These are phyloP conservation scores for Pandemis heparana DNA, from an alignment of 2,888 invertebrate species.

Conservation along the genomic window DNA sequence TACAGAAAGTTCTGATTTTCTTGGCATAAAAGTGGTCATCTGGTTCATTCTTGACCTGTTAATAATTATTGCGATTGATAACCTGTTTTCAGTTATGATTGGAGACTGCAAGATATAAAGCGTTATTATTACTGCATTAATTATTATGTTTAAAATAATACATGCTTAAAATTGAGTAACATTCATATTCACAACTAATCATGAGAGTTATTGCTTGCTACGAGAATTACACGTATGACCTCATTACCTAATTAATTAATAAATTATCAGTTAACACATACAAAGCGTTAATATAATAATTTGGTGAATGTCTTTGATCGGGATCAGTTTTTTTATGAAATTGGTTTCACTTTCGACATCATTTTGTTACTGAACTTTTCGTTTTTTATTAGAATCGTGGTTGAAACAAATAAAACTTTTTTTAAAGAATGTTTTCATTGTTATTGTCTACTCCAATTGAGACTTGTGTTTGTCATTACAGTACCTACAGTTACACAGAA, in stretches of 20 bases:
- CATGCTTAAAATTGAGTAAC: conserved; percentile 45
- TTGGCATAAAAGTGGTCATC: neutral
- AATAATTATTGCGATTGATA: too few relatives aligned
- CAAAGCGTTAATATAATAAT: conserved; percentile 38
- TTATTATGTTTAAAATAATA: conserved; percentile 53
- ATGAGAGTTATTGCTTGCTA: conserved; percentile 57
- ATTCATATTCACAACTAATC: conserved; percentile 54
- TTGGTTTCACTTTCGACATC: too few relatives aligned
- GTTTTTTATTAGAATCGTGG: neutral
- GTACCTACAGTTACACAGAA: too few relatives aligned
- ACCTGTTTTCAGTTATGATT: neutral
- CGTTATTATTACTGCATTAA: conserved; percentile 52
- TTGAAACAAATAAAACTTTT: neutral
- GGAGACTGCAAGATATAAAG: conserved; percentile 55
- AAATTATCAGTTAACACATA: conserved; percentile 47
- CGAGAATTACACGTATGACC: conserved; percentile 58
- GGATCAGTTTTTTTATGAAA: conserved; percentile 29
- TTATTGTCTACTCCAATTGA: too few relatives aligned
- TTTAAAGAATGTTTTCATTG: neutral
- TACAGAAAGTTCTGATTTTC: neutral
- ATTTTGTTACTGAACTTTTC: neutral
- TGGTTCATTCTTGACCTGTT: too few relatives aligned
- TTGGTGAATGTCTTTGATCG: conserved; percentile 27
- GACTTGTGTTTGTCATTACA: too few relatives aligned
- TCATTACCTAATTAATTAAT: conserved; percentile 46